Evolutionary conservation across 64 coral and sea anemone species (phyloP), one percentile per base, ranked within the genome.

Genomic region (Trachythela sp.): DNA sequence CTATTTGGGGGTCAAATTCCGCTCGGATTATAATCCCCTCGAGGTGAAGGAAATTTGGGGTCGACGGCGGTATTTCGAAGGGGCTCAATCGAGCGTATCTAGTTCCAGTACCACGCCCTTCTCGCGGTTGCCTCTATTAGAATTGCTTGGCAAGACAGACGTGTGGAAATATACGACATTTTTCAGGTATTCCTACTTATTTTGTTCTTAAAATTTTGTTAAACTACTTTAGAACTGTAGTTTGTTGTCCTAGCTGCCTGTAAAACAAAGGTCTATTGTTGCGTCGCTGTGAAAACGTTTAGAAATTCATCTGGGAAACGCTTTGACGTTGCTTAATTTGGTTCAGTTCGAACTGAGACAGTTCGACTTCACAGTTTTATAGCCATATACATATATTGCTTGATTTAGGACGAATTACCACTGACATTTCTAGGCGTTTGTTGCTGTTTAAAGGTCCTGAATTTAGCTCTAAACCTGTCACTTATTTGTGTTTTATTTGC

Each of bases 41-140:
- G 56, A 26, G 20, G 4, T 26, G 56, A 20, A 27, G 42, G 42
- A 45, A 45, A 45, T 11, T 45, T 11, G 56, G 56, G 56, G 56
- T 22, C 26, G 56, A n/a, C 56, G 56, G 20, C 56, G 20, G 56
- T 64, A 64, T 22, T 64, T 64, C 22, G 56, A 80, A 80, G 75
- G 75, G 75, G 75, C 75, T 80, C 75, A 80, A 30, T 80, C 75
- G 75, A 80, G 75, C 75, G 75, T 80, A 80, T 80, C 75, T 80
- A 20, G 75, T 80, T 80, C 75, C 75, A 80, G 75, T 80, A 80
- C 75, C 75, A 80, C 75, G 37, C 75, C 75, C 75, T 39, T 80
- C 30, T 35, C 31, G 26, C 75, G 56, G 56, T 64, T 64, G 56
- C 56, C 56, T 64, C 56, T 18, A 6, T 45, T 45, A 4, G 42